Base-by-base conservation (phyloP, 2,888 invertebrate species). In the Netelia melanura region DNA sequence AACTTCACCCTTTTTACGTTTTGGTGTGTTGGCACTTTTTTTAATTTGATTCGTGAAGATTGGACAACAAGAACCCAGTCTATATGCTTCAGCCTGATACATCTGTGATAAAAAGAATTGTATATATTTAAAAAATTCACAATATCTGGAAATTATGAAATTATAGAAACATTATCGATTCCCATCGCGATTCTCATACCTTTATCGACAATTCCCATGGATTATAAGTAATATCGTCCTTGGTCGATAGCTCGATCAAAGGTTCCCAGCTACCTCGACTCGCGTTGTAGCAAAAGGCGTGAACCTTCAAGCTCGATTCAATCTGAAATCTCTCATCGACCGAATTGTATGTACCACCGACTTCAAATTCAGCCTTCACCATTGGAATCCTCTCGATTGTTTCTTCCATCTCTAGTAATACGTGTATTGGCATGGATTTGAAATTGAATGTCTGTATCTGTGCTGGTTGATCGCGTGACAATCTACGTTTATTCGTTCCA, bases 211-310 rank as follows among this genome's bases (percentile, higher is more conserved):
- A 93, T 90, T 97, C 96, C 96, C 97, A 97, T 0, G 97, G 96
- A 80, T 96, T 94, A 91, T 96, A 96, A 64, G 86, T 67, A 1
- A 95, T 93, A 86, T 96, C 96, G 48, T 95, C 95, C 61, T 95
- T 95, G 0, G 96, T 95, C 0, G 96, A 95, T 0, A 97, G 97
- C 89, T 98, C 98, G 0, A 98, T 93, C 0, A 98, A 93, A 0
- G 98, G 98, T 91, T 98, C 98, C 98, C 98, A 98, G 9, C 95
- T 95, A 71, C 95, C 95, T 71, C 96, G 94, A 64, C 95, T 95
- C 88, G 96, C 96, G 92, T 97, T 97, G 93, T 96, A 97, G 91
- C 96, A 96, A 38, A 95, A 95, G 3, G 95, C 94, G 88, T 95
- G 95, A 38, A 95, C 86, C 82, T 94, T 94, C 52, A 86, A 91